Percentiles rank a stretch among this genome's conserved stretches.
Evolutionary conservation across 2,113 vertebrate species (phyloP).

Genomic region (Hydropotes inermis): DNA sequence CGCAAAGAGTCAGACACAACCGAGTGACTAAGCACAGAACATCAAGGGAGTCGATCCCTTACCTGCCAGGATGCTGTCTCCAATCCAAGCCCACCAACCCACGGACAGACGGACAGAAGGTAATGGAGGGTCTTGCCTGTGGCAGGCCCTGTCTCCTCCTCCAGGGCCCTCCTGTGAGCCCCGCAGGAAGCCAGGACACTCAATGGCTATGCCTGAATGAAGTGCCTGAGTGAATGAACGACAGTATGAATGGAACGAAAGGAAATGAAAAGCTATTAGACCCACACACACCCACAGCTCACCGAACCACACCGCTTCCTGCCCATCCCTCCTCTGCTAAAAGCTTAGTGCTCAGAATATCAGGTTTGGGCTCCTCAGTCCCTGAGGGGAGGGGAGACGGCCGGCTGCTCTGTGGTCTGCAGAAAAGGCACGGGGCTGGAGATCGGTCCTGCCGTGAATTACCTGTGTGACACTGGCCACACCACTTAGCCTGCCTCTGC

Average conservation of each 20-base stretch:
- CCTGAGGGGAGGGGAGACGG: neutral
- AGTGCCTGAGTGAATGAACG: slow-evolving; percentile 35
- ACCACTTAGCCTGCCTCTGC: slow-evolving; percentile 27
- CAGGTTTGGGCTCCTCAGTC: neutral
- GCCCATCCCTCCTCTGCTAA: slow-evolving; percentile 45
- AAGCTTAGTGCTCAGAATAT: slow-evolving; percentile 58
- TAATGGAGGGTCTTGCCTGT: neutral
- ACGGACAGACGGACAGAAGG: accelerated
- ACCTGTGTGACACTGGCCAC: neutral
- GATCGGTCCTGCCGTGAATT: slow-evolving; percentile 38
- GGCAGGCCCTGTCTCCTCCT: neutral
- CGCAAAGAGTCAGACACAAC: neutral
- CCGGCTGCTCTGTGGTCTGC: slow-evolving; percentile 38
- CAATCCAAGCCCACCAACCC: neutral
- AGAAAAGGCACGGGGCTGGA: neutral
- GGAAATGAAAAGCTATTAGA: slow-evolving; percentile 61
- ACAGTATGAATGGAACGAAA: slow-evolving; percentile 58
- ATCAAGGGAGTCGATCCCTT: neutral
- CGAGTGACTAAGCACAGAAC: neutral
- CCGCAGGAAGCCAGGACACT: neutral
- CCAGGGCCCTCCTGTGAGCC: neutral
- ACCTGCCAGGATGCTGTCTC: neutral
- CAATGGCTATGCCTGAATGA: slow-evolving; percentile 46
- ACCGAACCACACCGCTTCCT: slow-evolving; percentile 68
- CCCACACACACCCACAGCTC: slow-evolving; percentile 28